These are phyloP conservation scores for Rosalia funebris DNA, from an alignment of 2,888 invertebrate genomes.

Conservation along the genomic window DNA sequence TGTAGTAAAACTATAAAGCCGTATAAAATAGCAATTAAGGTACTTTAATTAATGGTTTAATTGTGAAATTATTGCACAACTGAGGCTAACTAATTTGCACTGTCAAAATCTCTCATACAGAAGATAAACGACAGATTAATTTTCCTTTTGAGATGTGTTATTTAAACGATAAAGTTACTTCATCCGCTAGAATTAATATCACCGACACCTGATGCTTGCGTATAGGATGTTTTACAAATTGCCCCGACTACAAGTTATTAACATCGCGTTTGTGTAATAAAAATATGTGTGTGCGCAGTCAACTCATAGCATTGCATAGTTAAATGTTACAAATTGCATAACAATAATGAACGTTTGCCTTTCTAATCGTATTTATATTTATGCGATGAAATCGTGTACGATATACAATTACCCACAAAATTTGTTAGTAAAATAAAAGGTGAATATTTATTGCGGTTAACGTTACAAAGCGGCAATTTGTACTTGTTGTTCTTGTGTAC, in stretches of 20 bases:
- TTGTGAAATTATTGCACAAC: neutral
- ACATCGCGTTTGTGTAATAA: too few species aligned
- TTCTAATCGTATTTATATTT: too few species aligned
- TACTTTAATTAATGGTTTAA: neutral
- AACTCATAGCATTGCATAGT: too few species aligned
- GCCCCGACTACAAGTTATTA: too few species aligned
- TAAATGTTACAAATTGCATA: too few species aligned
- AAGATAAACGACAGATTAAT: neutral
- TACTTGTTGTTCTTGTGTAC: conserved; percentile 40
- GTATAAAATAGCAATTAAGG: too few species aligned
- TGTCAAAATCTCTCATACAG: neutral
- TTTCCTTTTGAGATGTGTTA: neutral
- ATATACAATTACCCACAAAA: conserved; percentile 15
- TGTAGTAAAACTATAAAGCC: too few species aligned
- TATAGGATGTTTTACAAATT: too few species aligned
- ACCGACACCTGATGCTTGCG: neutral
- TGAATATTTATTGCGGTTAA: conserved; percentile 31
- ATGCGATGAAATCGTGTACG: too few species aligned
- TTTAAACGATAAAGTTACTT: neutral
- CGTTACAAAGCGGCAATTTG: conserved; percentile 43
- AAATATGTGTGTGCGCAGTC: too few species aligned
- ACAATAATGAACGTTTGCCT: conserved; percentile 5
- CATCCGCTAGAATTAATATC: neutral
- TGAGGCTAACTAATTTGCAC: neutral
- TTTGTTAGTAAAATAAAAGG: conserved; percentile 25